Percentiles rank a stretch among this genome's conserved stretches.
Evolutionary conservation across 2,888 invertebrate species (phyloP).

Genomic region (Metacarcinus magister): DNA sequence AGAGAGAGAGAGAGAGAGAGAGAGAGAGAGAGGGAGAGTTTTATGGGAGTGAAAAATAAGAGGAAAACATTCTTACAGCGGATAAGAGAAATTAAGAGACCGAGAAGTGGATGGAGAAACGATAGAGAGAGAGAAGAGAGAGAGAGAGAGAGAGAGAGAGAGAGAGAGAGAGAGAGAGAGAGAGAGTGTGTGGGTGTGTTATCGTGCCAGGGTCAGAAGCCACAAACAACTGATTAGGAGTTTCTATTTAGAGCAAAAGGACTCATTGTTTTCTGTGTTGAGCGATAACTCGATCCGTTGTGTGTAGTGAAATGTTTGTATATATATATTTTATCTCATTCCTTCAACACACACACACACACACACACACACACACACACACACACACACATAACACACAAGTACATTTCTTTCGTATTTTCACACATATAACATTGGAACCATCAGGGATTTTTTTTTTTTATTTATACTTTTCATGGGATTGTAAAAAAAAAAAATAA

Average conservation of each 20-base stretch:
- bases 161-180: constrained; percentile 34
- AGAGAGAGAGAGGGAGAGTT: too few species aligned
- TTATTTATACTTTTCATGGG: not conserved
- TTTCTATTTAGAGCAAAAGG: not conserved
- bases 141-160: constrained; percentile 11
- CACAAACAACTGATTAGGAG: constrained; percentile 26
- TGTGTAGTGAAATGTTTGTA: not conserved
- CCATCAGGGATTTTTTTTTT: not conserved
- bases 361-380: not conserved
- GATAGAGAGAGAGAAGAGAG: constrained; percentile 27
- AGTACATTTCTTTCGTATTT: not conserved
- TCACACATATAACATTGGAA: not conserved
- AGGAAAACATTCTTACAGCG: not conserved
- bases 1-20: too few species aligned
- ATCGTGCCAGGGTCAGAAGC: not conserved
- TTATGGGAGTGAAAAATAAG: not conserved
- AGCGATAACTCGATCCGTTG: not conserved
- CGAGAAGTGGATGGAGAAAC: not conserved
- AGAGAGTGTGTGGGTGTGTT: constrained; percentile 21
- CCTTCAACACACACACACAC: not conserved
- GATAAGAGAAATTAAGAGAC: constrained; percentile 44
- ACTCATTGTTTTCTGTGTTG: not conserved
- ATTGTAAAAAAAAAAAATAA: not conserved
- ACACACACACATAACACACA: not conserved
- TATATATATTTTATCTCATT: not conserved